Evolutionary conservation across 2,888 invertebrate species (phyloP).

Genomic region (Hypercompe scribonia): DNA sequence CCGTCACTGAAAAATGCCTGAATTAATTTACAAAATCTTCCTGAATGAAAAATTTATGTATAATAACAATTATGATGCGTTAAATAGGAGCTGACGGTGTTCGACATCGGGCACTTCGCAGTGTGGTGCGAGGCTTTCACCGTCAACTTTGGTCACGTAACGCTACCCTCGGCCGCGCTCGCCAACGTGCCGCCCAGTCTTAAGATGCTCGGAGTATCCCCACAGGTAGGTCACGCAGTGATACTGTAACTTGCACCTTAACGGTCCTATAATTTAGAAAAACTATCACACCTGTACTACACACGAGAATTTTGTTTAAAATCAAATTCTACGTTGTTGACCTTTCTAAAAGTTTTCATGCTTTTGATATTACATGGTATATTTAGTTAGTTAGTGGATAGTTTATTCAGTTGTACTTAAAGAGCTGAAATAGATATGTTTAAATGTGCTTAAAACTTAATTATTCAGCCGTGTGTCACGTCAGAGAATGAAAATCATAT

Average conservation of each 20-base stretch:
- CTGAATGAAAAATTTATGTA: background rate
- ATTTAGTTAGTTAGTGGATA: too few relatives aligned
- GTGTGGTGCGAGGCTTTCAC: slow-evolving; percentile 98
- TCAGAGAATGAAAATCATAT: background rate
- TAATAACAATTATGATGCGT: background rate
- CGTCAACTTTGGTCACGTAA: slow-evolving; percentile 96
- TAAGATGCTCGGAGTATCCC: slow-evolving; percentile 97
- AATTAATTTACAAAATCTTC: too few relatives aligned
- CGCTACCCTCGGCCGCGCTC: slow-evolving; percentile 88
- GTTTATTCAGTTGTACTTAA: background rate
- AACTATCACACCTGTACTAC: too few relatives aligned
- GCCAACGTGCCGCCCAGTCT: slow-evolving; percentile 96
- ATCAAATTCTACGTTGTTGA: too few relatives aligned
- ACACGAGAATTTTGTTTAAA: too few relatives aligned
- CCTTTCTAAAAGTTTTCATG: background rate
- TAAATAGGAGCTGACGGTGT: slow-evolving; percentile 92
- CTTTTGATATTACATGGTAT: background rate
- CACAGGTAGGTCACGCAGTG: slow-evolving; percentile 90
- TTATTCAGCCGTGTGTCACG: background rate
- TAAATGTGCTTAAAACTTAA: background rate
- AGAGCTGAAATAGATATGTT: background rate
- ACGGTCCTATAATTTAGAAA: background rate
- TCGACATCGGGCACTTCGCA: slow-evolving; percentile 97
- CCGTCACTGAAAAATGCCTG: too few relatives aligned
- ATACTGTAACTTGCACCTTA: background rate